Conservation (phyloP, 2,888 invertebrate genomes). For the Lamproptera curius region DNA sequence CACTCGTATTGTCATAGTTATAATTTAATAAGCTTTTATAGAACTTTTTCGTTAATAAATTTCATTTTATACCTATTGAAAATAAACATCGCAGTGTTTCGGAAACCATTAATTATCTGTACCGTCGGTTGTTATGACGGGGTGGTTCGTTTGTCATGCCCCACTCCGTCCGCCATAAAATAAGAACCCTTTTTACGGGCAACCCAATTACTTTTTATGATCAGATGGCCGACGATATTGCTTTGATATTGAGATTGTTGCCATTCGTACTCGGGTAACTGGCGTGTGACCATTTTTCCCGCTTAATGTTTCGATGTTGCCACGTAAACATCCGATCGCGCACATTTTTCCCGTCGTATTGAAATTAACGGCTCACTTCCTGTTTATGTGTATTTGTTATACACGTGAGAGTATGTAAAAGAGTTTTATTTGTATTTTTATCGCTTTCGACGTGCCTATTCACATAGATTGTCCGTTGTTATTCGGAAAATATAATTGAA, state of each 20-base stretch:
- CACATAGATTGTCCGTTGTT: too few species aligned
- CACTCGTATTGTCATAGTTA: background rate
- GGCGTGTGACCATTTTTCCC: slow-evolving; percentile 36
- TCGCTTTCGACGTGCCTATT: too few species aligned
- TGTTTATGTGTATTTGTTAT: too few species aligned
- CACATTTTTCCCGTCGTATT: slow-evolving; percentile 30
- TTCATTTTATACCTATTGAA: too few species aligned
- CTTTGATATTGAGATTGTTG: slow-evolving; percentile 58
- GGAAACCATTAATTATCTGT: slow-evolving; percentile 7
- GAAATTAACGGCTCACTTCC: slow-evolving; percentile 24
- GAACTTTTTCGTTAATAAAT: too few species aligned
- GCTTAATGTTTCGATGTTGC: slow-evolving; percentile 15
- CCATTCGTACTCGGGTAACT: slow-evolving; percentile 46
- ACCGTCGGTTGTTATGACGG: slow-evolving; percentile 40
- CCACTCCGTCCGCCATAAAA: slow-evolving; percentile 66
- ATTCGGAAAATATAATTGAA: too few species aligned
- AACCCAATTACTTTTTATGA: slow-evolving; percentile 76
- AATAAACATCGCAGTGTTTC: too few species aligned
- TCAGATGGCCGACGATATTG: slow-evolving; percentile 62
- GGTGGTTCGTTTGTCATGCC: slow-evolving; percentile 66
- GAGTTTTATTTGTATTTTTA: too few species aligned
- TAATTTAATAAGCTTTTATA: too few species aligned
- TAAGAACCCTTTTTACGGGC: slow-evolving; percentile 72
- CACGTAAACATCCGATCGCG: slow-evolving; percentile 39
- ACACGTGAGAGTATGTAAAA: too few species aligned